Conservation (phyloP, 1,140 invertebrate species). For the Diorhabda elongata region DNA sequence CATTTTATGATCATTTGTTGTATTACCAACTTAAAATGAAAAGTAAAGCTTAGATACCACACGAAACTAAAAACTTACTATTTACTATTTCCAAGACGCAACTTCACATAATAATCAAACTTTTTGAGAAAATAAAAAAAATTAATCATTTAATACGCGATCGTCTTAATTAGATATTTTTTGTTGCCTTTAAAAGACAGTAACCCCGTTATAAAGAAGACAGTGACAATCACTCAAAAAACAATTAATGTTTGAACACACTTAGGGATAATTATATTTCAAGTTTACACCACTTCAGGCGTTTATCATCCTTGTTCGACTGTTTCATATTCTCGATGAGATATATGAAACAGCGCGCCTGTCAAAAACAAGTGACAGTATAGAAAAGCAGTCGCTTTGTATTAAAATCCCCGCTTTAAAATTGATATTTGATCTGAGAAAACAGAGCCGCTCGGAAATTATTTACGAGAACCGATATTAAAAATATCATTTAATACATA, state of each 20-base stretch:
- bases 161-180: too few relatives aligned
- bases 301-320: neutral
- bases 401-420: neutral
- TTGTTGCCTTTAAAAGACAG: neutral
- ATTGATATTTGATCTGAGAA: neutral
- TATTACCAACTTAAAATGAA: too few relatives aligned
- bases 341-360: neutral
- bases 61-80: too few relatives aligned
- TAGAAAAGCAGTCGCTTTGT: neutral
- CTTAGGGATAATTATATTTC: neutral
- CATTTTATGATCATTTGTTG: too few relatives aligned
- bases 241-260: neutral
- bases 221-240: neutral
- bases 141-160: too few relatives aligned
- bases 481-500: too few relatives aligned
- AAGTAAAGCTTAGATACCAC: too few relatives aligned
- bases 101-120: too few relatives aligned
- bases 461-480: too few relatives aligned
- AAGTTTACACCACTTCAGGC: neutral
- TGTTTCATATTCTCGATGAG: neutral
- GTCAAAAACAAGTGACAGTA: slow-evolving; percentile 2
- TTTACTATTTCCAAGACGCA: too few relatives aligned
- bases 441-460: slow-evolving; percentile 1
- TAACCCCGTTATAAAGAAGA: neutral
- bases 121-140: too few relatives aligned